Percentiles rank a stretch among this genome's conserved stretches.
Evolutionary conservation across 2,888 invertebrate species (phyloP).

Genomic region (Furcula furcula): DNA sequence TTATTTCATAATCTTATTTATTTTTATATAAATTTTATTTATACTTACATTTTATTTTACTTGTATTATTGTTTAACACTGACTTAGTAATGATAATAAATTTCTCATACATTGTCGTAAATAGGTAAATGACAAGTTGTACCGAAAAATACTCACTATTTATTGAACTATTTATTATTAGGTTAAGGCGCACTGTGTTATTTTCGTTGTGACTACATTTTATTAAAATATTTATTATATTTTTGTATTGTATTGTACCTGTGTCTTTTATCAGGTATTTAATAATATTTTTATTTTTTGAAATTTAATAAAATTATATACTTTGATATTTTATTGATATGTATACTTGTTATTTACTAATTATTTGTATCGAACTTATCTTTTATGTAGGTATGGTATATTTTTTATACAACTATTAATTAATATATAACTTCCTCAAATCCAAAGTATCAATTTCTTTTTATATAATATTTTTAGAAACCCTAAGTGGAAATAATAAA

Average conservation of each 20-base stretch:
- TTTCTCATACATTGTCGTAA: not conserved
- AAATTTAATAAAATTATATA: no score
- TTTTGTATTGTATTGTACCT: not conserved
- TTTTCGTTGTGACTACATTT: not conserved
- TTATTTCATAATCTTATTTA: not conserved
- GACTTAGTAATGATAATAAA: not conserved
- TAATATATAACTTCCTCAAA: no score
- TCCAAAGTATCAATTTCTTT: no score
- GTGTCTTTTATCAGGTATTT: not conserved
- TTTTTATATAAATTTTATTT: not conserved
- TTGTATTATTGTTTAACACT: not conserved
- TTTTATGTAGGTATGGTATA: no score
- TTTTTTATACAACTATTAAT: no score
- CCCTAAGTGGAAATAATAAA: no score
- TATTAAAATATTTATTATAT: not conserved
- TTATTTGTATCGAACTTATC: not conserved
- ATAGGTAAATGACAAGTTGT: conserved; percentile 7
- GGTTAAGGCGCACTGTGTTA: conserved; percentile 4
- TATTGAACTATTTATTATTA: conserved; percentile 41
- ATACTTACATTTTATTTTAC: not conserved
- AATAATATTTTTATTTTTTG: not conserved
- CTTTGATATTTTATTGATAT: not conserved
- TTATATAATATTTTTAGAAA: no score
- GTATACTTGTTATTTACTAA: not conserved
- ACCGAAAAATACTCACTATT: conserved; percentile 18